These are phyloP conservation scores for Coregonus suidteri DNA, from an alignment of 2,797 vertebrate species.

Conservation along the genomic window DNA sequence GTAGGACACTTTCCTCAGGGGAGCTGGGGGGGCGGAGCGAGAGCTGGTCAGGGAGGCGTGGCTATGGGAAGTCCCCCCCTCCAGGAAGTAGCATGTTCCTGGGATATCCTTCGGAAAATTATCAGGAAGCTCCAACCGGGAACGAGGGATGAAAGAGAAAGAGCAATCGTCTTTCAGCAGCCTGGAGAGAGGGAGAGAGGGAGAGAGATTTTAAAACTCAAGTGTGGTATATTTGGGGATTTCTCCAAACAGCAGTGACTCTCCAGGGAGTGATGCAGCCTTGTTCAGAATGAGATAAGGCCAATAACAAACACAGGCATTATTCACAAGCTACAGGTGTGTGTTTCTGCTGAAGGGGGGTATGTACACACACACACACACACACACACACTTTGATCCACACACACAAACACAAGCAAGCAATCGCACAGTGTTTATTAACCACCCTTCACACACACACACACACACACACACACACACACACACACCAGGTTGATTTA, in stretches of 20 bases:
- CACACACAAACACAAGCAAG: not conserved
- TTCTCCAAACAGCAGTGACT: not conserved
- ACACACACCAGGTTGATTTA: not conserved
- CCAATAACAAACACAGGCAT: not conserved
- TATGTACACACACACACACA: not conserved
- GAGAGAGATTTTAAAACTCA: not conserved
- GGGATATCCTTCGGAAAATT: slow-evolving; percentile 99
- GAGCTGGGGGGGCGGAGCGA: slow-evolving; percentile 84
- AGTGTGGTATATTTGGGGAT: not conserved
- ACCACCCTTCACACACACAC: slow-evolving; percentile 16
- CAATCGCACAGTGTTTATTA: not conserved
- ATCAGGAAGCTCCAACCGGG: slow-evolving; percentile 95
- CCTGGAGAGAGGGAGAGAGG: slow-evolving; percentile 62
- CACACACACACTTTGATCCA: not conserved
- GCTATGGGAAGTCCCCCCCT: slow-evolving; percentile 89
- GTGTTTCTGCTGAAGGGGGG: not conserved
- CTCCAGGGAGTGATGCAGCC: not conserved
- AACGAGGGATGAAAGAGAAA: slow-evolving; percentile 93
- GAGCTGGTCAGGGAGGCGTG: slow-evolving; percentile 78
- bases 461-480: slow-evolving; percentile 22
- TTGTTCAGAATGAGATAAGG: slow-evolving; percentile 1
- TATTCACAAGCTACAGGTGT: not conserved
- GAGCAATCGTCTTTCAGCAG: slow-evolving; percentile 92
- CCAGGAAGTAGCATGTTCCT: slow-evolving; percentile 97
- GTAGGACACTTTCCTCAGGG: slow-evolving; percentile 96